Evolutionary conservation across 2,113 vertebrate species (phyloP).

Genomic region (Ursus arctos): DNA sequence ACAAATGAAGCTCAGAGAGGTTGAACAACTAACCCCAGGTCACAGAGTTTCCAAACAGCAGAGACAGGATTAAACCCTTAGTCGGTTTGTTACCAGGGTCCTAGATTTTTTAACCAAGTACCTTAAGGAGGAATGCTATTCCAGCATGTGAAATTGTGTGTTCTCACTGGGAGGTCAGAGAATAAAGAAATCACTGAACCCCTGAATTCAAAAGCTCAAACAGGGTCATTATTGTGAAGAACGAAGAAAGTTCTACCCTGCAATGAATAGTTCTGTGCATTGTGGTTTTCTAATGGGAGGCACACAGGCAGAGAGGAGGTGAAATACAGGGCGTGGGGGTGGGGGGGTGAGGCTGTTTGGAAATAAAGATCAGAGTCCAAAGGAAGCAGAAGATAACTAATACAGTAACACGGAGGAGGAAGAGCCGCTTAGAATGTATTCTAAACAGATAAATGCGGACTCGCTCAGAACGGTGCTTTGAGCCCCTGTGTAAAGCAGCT

Average conservation of each 20-base stretch:
- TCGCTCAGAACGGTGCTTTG: not conserved
- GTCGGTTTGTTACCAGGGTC: not conserved
- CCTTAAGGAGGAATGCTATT: not conserved
- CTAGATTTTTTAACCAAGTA: not conserved
- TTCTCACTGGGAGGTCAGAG: slow-evolving; percentile 63
- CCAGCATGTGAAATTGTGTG: not conserved
- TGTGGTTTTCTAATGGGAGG: slow-evolving; percentile 29
- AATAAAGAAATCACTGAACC: slow-evolving; percentile 73
- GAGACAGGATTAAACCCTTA: not conserved
- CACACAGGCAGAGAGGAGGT: not conserved
- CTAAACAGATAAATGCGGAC: not conserved
- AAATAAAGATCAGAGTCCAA: not conserved
- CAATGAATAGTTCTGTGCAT: slow-evolving; percentile 40
- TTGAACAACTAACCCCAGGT: slow-evolving; percentile 26
- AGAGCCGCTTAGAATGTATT: not conserved
- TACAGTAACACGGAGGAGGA: rapidly evolving
- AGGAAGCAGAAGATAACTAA: slow-evolving; percentile 12
- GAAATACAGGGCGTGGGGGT: not conserved
- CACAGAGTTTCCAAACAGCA: not conserved
- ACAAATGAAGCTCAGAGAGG: slow-evolving; percentile 46
- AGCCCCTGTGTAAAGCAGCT: slow-evolving; percentile 70
- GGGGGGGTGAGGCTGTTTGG: not conserved
- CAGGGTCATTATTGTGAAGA: slow-evolving; percentile 58
- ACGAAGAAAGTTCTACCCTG: not conserved
- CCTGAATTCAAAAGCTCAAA: slow-evolving; percentile 60